Evolutionary conservation across 2,888 invertebrate genomes (phyloP).

Genomic region (Parnassius orleans): DNA sequence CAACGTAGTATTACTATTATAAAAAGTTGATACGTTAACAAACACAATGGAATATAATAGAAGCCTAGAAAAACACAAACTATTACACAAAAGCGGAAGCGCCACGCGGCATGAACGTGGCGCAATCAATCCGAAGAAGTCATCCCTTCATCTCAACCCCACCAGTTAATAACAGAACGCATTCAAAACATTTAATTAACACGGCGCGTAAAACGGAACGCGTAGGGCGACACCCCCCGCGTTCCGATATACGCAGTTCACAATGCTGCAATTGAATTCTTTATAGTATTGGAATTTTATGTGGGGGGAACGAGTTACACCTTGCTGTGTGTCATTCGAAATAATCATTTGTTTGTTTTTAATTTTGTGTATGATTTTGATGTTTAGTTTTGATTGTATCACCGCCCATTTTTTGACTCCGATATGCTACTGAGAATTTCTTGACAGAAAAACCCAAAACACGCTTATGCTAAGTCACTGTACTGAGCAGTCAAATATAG

Average conservation of each 20-base stretch:
- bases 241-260: constrained; percentile 10
- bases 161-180: constrained; percentile 35
- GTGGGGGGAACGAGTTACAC: constrained; percentile 16
- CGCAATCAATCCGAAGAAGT: constrained; percentile 16
- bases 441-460: too few species aligned
- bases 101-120: not conserved
- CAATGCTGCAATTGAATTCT: constrained; percentile 19
- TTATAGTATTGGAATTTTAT: constrained; percentile 9
- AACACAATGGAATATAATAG: too few species aligned
- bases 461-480: too few species aligned
- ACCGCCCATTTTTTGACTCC: too few species aligned
- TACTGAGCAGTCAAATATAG: too few species aligned
- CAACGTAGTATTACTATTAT: too few species aligned
- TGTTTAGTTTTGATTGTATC: too few species aligned
- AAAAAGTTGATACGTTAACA: too few species aligned
- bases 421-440: too few species aligned
- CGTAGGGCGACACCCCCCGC: constrained; percentile 5
- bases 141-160: constrained; percentile 11
- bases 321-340: not conserved
- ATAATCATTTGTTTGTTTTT: too few species aligned
- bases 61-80: not conserved
- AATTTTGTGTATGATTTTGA: too few species aligned
- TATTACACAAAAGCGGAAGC: constrained; percentile 1
- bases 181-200: constrained; percentile 67
- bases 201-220: constrained; percentile 29